A percentile compares a stretch with the other conserved stretches of the same genome.
Evolutionary conservation across 1,140 invertebrate species (phyloP).

Genomic region (Ephestia elutella): DNA sequence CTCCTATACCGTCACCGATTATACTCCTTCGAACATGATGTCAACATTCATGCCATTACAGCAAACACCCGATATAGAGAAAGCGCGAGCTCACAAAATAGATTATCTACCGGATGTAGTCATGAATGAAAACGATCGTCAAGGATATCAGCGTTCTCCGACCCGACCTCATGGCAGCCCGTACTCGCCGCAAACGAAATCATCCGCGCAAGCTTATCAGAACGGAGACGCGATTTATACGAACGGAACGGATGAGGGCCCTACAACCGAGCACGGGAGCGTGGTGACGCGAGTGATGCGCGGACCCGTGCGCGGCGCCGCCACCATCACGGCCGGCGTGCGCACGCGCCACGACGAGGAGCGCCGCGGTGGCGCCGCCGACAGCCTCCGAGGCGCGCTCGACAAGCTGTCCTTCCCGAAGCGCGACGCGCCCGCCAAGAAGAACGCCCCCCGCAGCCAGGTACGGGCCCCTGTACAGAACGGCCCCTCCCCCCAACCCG

Average conservation of each 20-base stretch:
- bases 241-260: constrained; percentile 32
- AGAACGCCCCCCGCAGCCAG: constrained; percentile 35
- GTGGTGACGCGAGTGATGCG: constrained; percentile 79
- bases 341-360: constrained; percentile 68
- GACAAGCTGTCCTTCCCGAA: constrained; percentile 62
- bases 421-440: constrained; percentile 45
- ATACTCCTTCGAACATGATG: constrained; percentile 48
- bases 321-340: constrained; percentile 71
- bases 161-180: constrained; percentile 3
- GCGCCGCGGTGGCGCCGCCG: constrained; percentile 66
- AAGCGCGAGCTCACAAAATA: constrained; percentile 62
- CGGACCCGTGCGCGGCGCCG: constrained; percentile 77
- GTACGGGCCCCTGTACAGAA: constrained; percentile 36
- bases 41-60: constrained; percentile 68
- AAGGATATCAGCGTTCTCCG: constrained; percentile 19
- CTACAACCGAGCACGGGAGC: constrained; percentile 74
- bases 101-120: constrained; percentile 71
- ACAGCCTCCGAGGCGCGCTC: constrained; percentile 70
- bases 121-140: constrained; percentile 42
- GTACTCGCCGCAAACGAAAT: constrained; percentile 3
- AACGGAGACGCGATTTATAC: constrained; percentile 29
- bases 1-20: constrained; percentile 62
- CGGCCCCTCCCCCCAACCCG: constrained; percentile 44
- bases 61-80: constrained; percentile 70
- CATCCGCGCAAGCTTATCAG: constrained; percentile 22